phyloP scores from a whole-genome alignment of 2,888 invertebrate species.

The Rhingia campestris region DNA sequence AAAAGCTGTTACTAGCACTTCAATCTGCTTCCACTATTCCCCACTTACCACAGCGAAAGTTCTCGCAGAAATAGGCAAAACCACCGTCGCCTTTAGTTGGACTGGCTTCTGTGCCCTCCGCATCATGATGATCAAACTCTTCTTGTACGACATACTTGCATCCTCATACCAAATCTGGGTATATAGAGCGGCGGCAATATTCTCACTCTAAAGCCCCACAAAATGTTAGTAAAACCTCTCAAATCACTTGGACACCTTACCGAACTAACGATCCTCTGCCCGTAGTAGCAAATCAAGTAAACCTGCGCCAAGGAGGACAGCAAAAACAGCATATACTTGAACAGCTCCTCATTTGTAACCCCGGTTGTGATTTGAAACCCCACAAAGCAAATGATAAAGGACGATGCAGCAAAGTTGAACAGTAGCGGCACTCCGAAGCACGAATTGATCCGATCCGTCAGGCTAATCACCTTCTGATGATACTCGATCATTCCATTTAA shows the following conservation, averaged over 20 bases:
- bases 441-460: constrained; percentile 77
- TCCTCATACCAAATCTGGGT: constrained; percentile 78
- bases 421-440: constrained; percentile 79
- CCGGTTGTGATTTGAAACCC: constrained; percentile 80
- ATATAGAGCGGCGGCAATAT: constrained; percentile 77
- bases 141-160: constrained; percentile 77
- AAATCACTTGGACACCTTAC: constrained; percentile 69
- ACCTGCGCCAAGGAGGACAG: constrained; percentile 79
- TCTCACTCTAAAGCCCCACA: constrained; percentile 76
- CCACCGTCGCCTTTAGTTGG: constrained; percentile 77
- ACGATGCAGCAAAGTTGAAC: constrained; percentile 78
- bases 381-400: constrained; percentile 80
- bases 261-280: constrained; percentile 77
- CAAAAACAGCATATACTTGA: constrained; percentile 78
- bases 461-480: constrained; percentile 76
- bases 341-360: constrained; percentile 75
- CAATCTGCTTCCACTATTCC: too few species aligned
- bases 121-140: constrained; percentile 78
- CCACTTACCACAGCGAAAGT: constrained; percentile 79
- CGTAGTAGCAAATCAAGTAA: constrained; percentile 78
- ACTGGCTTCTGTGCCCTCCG: constrained; percentile 78
- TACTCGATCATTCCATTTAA: constrained; percentile 75
- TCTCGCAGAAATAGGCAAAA: constrained; percentile 77
- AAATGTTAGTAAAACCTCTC: too few species aligned
- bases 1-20: too few species aligned